Conservation (phyloP, 2,888 invertebrate species). For the Mongoloraphidia duomilia region DNA sequence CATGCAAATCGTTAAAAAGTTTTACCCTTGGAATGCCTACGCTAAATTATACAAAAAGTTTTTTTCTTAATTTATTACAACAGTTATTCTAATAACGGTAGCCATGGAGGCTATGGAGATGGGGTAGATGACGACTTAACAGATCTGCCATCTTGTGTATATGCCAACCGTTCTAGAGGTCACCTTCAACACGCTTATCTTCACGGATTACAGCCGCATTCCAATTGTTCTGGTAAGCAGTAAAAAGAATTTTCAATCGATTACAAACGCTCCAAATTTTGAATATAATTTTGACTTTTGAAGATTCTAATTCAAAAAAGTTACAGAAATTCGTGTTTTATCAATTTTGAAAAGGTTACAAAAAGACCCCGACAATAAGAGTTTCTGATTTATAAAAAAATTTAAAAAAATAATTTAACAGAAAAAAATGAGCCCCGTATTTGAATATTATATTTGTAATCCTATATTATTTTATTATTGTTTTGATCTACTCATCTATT, state of each 20-base stretch:
- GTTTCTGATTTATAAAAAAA: no score
- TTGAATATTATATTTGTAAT: no score
- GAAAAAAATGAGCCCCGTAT: no score
- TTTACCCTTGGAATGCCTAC: constrained; percentile 5
- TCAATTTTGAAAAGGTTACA: no score
- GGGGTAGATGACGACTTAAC: constrained; percentile 46
- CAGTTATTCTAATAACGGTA: constrained; percentile 7
- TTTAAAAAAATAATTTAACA: no score
- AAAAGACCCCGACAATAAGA: no score
- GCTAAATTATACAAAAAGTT: constrained; percentile 24
- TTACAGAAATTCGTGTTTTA: no score
- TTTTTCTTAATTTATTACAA: constrained; percentile 28
- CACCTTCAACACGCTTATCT: constrained; percentile 17
- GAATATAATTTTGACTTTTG: background rate
- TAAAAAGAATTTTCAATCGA: background rate
- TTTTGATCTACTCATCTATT: no score
- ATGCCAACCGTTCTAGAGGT: constrained; percentile 40
- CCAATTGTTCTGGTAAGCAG: constrained; percentile 23
- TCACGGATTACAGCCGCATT: constrained; percentile 26
- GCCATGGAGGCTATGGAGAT: constrained; percentile 27
- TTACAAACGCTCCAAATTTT: background rate
- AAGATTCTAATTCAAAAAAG: background rate
- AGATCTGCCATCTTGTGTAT: constrained; percentile 71
- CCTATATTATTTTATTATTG: no score
- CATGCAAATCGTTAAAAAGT: no score